Percentiles rank a stretch among this genome's conserved stretches.
Conservation (phyloP, 2,113 vertebrate genomes). For the Chlorocebus sabaeus region DNA sequence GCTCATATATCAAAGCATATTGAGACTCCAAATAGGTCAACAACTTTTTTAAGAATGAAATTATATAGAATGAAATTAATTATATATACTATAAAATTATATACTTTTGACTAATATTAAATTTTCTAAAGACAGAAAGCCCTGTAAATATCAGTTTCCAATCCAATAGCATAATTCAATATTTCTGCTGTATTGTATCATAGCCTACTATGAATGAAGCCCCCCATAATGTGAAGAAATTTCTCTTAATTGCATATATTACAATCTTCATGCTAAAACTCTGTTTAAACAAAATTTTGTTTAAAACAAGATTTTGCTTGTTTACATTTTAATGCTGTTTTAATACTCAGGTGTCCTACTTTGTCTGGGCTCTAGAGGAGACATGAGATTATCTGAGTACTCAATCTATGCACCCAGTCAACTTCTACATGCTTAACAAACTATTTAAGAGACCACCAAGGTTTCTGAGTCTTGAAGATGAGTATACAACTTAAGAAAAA, state of each 20-base stretch:
- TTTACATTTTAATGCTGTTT: neutral
- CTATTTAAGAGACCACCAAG: neutral
- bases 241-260: neutral
- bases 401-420: neutral
- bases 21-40: neutral
- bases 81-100: neutral
- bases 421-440: neutral
- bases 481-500: conserved; percentile 9
- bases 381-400: neutral
- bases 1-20: neutral
- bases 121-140: neutral
- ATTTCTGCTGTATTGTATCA: neutral
- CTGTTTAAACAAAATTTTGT: neutral
- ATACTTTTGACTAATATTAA: neutral
- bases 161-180: neutral
- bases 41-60: neutral
- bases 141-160: neutral
- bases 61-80: neutral
- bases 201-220: neutral
- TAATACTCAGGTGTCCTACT: neutral
- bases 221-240: neutral
- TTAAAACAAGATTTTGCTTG: neutral
- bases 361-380: neutral
- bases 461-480: neutral
- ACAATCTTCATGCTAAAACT: neutral